Evolutionary conservation across 2,888 invertebrate genomes (phyloP).

Genomic region (Micropterix aruncella): DNA sequence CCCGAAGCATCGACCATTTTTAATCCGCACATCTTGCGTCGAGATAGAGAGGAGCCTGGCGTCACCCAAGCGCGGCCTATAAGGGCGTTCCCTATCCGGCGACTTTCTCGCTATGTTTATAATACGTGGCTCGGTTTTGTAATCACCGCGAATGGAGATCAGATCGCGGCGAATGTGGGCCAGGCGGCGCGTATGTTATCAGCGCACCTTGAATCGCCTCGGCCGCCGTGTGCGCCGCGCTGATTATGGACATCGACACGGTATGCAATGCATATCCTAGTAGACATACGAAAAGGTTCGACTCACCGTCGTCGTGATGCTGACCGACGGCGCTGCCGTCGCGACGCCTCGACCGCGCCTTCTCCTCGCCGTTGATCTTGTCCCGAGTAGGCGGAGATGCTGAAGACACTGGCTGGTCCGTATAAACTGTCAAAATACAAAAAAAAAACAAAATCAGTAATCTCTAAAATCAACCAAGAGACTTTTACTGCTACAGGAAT

Average conservation of each 20-base stretch:
- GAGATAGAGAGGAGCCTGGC: too few relatives aligned
- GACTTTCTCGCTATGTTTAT: neutral
- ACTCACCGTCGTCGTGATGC: slow-evolving; percentile 24
- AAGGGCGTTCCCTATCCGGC: neutral
- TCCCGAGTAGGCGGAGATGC: slow-evolving; percentile 70
- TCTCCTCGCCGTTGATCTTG: slow-evolving; percentile 63
- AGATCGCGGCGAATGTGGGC: neutral
- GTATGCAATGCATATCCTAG: too few relatives aligned
- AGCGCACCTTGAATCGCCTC: neutral
- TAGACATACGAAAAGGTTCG: too few relatives aligned
- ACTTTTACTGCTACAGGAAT: too few relatives aligned
- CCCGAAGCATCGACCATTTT: too few relatives aligned
- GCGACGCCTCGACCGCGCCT: slow-evolving; percentile 43
- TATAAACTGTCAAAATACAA: slow-evolving; percentile 39
- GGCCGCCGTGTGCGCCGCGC: neutral
- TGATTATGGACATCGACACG: too few relatives aligned
- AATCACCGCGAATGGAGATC: neutral
- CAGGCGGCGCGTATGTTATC: neutral
- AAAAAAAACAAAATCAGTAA: slow-evolving; percentile 4
- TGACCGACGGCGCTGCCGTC: slow-evolving; percentile 31
- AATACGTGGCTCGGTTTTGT: neutral
- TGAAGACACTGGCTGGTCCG: slow-evolving; percentile 57
- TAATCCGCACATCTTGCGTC: too few relatives aligned
- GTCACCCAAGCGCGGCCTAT: neutral
- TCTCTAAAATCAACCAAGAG: too few relatives aligned